Evolutionary conservation across 2,113 vertebrate genomes (phyloP).

Genomic region (Edolisoma coerulescens): DNA sequence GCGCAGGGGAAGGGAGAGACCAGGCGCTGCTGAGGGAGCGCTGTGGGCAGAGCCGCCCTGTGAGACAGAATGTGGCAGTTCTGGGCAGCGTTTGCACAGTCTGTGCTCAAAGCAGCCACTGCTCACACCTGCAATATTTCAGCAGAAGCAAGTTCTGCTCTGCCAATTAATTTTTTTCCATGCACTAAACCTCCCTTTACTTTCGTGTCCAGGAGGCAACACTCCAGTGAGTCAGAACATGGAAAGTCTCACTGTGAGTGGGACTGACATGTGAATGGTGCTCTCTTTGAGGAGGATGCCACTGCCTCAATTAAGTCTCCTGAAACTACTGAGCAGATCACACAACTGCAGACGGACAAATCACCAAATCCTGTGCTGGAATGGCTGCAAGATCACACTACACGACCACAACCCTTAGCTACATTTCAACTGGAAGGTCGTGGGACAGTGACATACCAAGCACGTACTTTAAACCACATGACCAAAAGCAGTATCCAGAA

Average conservation of each 20-base stretch:
- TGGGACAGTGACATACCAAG: neutral
- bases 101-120: neutral
- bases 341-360: neutral
- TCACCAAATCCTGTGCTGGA: neutral
- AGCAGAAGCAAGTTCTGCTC: neutral
- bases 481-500: neutral
- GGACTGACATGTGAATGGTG: fast-evolving
- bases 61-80: neutral
- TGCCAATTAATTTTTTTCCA: neutral
- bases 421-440: neutral
- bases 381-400: neutral
- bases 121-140: fast-evolving
- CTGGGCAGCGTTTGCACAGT: neutral
- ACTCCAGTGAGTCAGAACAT: neutral
- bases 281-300: neutral
- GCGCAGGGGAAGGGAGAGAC: fast-evolving
- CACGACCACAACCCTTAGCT: neutral
- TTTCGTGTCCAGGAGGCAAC: neutral
- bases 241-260: neutral
- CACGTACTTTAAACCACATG: neutral
- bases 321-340: neutral
- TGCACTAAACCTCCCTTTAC: neutral
- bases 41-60: neutral
- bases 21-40: fast-evolving
- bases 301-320: neutral